These are phyloP conservation scores for Zonotrichia albicollis DNA, from an alignment of 2,797 vertebrate species.

Conservation along the genomic window DNA sequence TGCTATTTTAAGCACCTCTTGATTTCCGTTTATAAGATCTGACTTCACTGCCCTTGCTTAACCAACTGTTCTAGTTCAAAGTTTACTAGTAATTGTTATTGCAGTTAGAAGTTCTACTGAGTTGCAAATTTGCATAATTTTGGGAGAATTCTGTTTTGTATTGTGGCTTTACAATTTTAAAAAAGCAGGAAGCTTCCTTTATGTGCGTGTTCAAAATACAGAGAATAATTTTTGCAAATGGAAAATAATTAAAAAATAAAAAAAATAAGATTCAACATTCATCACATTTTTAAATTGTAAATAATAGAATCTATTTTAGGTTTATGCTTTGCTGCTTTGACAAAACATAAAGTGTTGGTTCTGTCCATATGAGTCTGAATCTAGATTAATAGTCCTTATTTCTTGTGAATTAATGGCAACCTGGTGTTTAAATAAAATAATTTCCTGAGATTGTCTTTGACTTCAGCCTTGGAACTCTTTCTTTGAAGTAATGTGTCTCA, in stretches of 20 bases:
- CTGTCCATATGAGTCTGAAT: background rate
- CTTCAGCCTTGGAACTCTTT: background rate
- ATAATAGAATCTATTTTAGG: background rate
- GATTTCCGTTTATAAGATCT: background rate
- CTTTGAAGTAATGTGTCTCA: fast-evolving
- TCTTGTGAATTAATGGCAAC: background rate
- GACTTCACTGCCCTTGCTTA: background rate
- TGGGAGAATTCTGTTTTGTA: background rate
- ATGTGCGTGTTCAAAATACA: background rate
- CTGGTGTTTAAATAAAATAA: background rate
- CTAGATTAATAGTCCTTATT: background rate
- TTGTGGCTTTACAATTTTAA: background rate
- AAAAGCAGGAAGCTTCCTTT: background rate
- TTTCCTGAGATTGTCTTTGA: background rate
- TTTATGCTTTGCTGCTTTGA: background rate
- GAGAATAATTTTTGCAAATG: background rate
- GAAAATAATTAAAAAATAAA: background rate
- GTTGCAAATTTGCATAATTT: background rate
- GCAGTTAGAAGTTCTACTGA: background rate
- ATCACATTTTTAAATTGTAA: background rate
- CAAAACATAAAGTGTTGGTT: background rate
- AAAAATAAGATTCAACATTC: background rate
- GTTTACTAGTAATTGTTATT: background rate
- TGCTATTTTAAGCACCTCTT: background rate
- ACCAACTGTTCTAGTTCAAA: background rate